phyloP scores from a whole-genome alignment of 2,113 vertebrate genomes.

The Poeciliopsis prolifica region DNA sequence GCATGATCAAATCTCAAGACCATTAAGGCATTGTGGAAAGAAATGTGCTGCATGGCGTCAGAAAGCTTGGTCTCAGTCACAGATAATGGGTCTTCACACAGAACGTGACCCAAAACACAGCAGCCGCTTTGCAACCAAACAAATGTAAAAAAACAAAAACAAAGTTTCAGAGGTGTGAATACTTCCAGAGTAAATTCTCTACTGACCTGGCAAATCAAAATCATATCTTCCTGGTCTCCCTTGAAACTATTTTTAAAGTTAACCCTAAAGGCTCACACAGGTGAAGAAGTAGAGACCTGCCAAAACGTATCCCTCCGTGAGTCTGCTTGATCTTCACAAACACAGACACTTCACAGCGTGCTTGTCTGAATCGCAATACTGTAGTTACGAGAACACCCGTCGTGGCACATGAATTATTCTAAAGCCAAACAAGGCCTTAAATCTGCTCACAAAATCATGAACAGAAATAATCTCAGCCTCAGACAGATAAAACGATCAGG shows the following conservation, averaged over 20 bases:
- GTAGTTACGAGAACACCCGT: neutral
- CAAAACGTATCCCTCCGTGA: slow-evolving; percentile 13
- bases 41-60: no score
- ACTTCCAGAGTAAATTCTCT: neutral
- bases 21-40: no score
- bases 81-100: no score
- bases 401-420: neutral
- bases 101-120: no score
- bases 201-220: neutral
- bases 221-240: neutral
- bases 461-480: slow-evolving; percentile 4
- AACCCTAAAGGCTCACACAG: neutral
- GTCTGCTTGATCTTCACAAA: slow-evolving; percentile 10
- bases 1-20: no score
- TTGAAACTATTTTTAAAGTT: slow-evolving; percentile 5
- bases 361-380: neutral
- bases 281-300: neutral
- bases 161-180: neutral
- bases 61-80: no score
- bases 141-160: neutral
- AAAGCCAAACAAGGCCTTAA: slow-evolving; percentile 4
- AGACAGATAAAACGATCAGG: slow-evolving; percentile 12
- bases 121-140: neutral
- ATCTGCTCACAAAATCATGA: slow-evolving; percentile 1
- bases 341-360: neutral